These are phyloP conservation scores for Hermaeophaga mercurialis DNA, from an alignment of 2,888 invertebrate species.

Conservation along the genomic window DNA sequence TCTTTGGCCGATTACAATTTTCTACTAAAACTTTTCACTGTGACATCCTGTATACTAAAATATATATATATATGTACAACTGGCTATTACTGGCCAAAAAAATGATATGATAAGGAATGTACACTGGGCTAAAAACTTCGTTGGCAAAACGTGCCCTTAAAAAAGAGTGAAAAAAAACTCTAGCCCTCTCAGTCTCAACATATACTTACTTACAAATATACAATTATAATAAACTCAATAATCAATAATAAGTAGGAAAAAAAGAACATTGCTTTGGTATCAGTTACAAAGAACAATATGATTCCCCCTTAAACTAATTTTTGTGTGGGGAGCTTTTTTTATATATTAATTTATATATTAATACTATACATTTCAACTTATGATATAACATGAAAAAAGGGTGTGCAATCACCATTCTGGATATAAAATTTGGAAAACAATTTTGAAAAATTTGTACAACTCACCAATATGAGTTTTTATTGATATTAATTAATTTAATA, in stretches of 20 bases:
- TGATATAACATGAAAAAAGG: conserved; percentile 25
- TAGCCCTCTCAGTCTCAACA: conserved; percentile 57
- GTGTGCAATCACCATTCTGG: conserved; percentile 19
- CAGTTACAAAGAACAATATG: conserved; percentile 58
- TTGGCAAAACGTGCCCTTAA: conserved; percentile 20
- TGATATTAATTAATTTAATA: too few relatives aligned
- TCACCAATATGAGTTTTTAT: too few relatives aligned
- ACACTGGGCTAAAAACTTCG: conserved; percentile 49
- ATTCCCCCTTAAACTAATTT: conserved; percentile 38
- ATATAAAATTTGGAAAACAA: too few relatives aligned
- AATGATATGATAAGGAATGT: conserved; percentile 58
- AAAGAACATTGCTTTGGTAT: conserved; percentile 61
- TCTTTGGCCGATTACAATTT: conserved; percentile 3
- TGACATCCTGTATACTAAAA: conserved; percentile 8
- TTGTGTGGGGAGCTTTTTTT: conserved; percentile 33
- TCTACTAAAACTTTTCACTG: conserved; percentile 7
- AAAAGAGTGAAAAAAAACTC: conserved; percentile 19
- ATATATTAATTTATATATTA: conserved; percentile 29
- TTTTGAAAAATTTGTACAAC: too few relatives aligned
- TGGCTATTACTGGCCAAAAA: conserved; percentile 51
- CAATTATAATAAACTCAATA: conserved; percentile 55
- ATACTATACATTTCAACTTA: conserved; percentile 39
- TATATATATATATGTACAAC: conserved; percentile 52
- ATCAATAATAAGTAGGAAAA: conserved; percentile 54
- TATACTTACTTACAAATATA: conserved; percentile 57